These are phyloP conservation scores for Petrocephalus microphthalmus DNA, from an alignment of 2,113 vertebrate genomes.

Conservation along the genomic window DNA sequence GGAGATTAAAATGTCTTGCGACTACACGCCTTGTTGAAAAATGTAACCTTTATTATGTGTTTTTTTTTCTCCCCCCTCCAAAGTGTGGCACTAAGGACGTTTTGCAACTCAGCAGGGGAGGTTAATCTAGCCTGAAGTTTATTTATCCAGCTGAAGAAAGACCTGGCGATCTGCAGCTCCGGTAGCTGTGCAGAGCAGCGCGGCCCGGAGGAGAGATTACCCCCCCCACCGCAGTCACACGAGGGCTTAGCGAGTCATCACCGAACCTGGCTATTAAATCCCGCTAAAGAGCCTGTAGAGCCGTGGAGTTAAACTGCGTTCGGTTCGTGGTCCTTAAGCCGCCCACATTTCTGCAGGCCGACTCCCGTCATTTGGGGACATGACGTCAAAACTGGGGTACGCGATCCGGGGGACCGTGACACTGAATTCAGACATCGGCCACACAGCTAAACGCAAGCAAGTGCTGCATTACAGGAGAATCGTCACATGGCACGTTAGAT, in stretches of 20 bases:
- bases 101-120: not conserved
- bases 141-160: not conserved
- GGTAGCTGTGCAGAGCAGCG: not conserved
- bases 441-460: not conserved
- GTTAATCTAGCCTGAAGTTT: not conserved
- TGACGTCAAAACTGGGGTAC: not conserved
- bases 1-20: not conserved
- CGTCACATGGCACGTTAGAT: not conserved
- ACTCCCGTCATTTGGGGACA: not conserved
- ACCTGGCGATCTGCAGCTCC: not conserved
- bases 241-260: not conserved
- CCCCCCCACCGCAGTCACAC: not conserved
- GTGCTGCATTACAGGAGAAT: not conserved
- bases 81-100: not conserved
- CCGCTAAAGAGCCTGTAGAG: not conserved
- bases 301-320: not conserved
- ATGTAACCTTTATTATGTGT: conserved; percentile 2
- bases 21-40: conserved; percentile 1
- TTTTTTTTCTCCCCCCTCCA: not conserved
- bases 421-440: not conserved
- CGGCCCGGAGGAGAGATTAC: not conserved
- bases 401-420: not conserved
- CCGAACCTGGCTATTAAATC: not conserved
- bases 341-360: not conserved
- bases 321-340: not conserved